These are phyloP conservation scores for Apostichopus parvimensis DNA, from an alignment of 35 echinoderm and acorn worm genomes.

Conservation along the genomic window DNA sequence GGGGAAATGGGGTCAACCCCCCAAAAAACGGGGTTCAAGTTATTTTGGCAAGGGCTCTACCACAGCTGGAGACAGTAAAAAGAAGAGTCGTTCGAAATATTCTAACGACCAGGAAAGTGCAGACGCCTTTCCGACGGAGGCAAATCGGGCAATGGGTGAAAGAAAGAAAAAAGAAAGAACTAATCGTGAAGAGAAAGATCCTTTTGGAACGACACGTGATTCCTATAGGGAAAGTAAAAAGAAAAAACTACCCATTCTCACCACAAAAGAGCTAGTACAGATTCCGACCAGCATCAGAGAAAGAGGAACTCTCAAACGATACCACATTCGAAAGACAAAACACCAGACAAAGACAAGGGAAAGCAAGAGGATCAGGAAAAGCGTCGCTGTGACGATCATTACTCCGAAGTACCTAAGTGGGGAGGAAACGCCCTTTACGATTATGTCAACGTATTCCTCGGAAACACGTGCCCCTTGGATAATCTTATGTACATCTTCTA, in stretches of 20 bases:
- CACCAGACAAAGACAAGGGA: not conserved
- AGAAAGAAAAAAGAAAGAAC: no score
- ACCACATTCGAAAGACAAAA: not conserved
- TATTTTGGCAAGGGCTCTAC: not conserved
- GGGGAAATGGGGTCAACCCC: not conserved
- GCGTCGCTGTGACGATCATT: not conserved
- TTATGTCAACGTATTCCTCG: not conserved
- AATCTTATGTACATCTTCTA: conserved; percentile 10
- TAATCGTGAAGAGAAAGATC: no score
- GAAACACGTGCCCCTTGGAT: conserved; percentile 19
- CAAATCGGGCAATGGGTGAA: no score
- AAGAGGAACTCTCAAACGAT: not conserved
- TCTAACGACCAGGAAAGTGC: no score
- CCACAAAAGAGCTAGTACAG: no score
- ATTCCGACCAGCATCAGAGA: not conserved
- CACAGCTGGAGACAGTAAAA: no score
- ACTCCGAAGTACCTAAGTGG: conserved; percentile 4
- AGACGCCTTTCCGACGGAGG: no score
- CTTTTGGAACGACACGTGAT: no score
- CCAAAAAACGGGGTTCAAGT: not conserved
- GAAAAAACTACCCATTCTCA: not conserved
- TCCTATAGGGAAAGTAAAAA: not conserved
- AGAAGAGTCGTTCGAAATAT: no score
- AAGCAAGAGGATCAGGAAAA: not conserved
- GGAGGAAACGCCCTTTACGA: not conserved